Evolutionary conservation across 2,113 vertebrate species (phyloP).

Genomic region (Chaenocephalus aceratus): DNA sequence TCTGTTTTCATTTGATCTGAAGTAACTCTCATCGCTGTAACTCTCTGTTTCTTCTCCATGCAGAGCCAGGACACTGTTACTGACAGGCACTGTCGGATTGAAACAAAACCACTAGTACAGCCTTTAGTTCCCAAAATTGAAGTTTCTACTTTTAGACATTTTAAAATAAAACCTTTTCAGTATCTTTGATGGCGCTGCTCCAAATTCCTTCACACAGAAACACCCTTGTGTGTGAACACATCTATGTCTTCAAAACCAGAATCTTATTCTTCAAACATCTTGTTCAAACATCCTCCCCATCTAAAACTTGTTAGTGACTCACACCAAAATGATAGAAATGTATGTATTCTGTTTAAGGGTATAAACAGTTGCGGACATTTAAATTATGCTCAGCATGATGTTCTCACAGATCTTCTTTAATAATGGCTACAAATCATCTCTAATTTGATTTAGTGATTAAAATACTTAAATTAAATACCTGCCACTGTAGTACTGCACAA

Average conservation of each 20-base stretch:
- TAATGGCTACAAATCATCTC: conserved; percentile 36
- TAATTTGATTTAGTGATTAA: conserved; percentile 9
- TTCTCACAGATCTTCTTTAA: conserved; percentile 7
- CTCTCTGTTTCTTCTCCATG: conserved; percentile 7
- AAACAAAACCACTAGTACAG: conserved; percentile 25
- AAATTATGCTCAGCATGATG: background rate
- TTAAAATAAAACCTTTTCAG: background rate
- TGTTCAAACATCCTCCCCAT: background rate
- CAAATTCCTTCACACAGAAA: background rate
- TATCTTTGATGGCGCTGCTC: background rate
- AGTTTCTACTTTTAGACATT: background rate
- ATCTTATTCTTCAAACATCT: conserved; percentile 1
- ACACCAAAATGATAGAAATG: conserved; percentile 2
- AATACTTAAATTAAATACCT: conserved; percentile 17
- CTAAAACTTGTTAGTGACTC: conserved; percentile 1
- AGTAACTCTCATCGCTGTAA: conserved; percentile 21
- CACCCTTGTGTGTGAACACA: background rate
- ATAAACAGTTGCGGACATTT: conserved; percentile 1
- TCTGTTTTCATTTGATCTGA: conserved; percentile 36
- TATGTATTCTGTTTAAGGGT: background rate
- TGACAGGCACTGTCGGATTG: conserved; percentile 13
- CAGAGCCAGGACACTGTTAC: conserved; percentile 15
- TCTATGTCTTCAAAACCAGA: background rate
- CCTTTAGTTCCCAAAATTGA: conserved; percentile 34
- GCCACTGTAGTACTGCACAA: background rate